Percentiles rank a stretch among this genome's conserved stretches.
Evolutionary conservation across 2,888 invertebrate species (phyloP).

Genomic region (Drosophila atroscutellata): DNA sequence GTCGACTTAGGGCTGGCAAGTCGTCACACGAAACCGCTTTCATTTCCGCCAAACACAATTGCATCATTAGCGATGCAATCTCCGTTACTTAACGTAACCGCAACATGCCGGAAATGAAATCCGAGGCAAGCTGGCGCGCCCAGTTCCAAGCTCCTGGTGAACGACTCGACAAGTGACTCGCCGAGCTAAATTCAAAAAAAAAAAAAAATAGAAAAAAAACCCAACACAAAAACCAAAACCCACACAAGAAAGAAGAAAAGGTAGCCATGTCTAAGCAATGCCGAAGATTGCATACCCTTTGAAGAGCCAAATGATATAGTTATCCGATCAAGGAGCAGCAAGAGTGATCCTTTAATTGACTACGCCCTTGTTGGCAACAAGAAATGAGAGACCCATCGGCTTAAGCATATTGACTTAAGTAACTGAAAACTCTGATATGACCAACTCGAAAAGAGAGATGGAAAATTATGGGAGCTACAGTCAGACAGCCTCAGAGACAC

Average conservation of each 20-base stretch:
- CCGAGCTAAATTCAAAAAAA: slow-evolving; percentile 17
- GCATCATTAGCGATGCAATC: slow-evolving; percentile 81
- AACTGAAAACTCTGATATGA: neutral
- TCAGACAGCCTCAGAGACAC: no score
- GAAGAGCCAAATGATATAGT: neutral
- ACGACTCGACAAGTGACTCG: slow-evolving; percentile 73
- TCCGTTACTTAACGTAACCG: slow-evolving; percentile 80
- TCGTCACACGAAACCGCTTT: slow-evolving; percentile 78
- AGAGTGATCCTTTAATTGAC: neutral
- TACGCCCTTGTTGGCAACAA: neutral
- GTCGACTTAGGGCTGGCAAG: slow-evolving; percentile 51
- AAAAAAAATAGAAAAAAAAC: slow-evolving; percentile 1
- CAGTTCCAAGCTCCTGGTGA: slow-evolving; percentile 63
- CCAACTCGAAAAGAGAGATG: neutral
- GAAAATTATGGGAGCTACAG: no score
- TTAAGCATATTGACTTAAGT: neutral
- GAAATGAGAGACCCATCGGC: no score
- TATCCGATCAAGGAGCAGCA: neutral
- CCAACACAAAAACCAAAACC: slow-evolving; percentile 11
- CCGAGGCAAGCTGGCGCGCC: slow-evolving; percentile 72
- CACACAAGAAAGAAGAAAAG: neutral
- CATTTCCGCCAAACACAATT: slow-evolving; percentile 80
- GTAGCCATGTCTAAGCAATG: neutral
- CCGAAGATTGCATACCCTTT: neutral
- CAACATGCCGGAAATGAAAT: slow-evolving; percentile 82